Evolutionary conservation across 1,140 invertebrate species (phyloP), one percentile per base, ranked within the genome.

Genomic region (Drosophila pruinosa): DNA sequence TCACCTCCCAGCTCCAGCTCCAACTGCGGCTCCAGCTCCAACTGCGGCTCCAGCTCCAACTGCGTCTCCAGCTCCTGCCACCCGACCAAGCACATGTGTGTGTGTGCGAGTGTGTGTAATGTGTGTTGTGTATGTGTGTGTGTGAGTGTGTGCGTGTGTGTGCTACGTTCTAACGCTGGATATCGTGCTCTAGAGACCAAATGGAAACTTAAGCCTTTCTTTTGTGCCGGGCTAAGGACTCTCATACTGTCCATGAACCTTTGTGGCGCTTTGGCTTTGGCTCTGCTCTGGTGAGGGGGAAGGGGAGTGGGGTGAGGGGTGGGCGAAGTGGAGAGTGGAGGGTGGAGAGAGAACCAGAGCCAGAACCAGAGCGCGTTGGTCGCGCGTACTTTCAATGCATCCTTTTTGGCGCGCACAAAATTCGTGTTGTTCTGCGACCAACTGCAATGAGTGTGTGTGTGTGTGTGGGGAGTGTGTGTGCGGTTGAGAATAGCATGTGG

Each of bases 121-220:
- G n/a, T n/a, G n/a, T n/a, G n/a, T n/a, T n/a, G 22, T 34, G 17
- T 53, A n/a, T 53, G 38, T 31, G 41, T 28, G 14, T 56, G 22
- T 67, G 24, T 54, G 17, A 3, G 24, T 28, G 31, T 31, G 22
- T 26, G 28, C 22, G 53, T 43, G 24, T 58, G 62, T 75, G 65
- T 59, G 68, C 52, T 65, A 45, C 58, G 72, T 76, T 68, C 80
- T 77, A 63, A 65, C 63, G 73, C 62, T 81, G 81, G 72, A 88
- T 88, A 88, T 88, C 82, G 82, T 88, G 82, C 82, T 88, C 82
- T 89, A 88, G 83, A 89, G 83, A 89, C 83, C 83, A 89, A 89
- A 89, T 89, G 83, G 83, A 89, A 89, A 89, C 83, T 89, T 89
- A 89, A 89, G 83, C 83, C 83, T 89, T 89, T 89, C 83, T 83